Evolutionary conservation across 2,888 invertebrate species (phyloP).

Genomic region (Sturmia bella): DNA sequence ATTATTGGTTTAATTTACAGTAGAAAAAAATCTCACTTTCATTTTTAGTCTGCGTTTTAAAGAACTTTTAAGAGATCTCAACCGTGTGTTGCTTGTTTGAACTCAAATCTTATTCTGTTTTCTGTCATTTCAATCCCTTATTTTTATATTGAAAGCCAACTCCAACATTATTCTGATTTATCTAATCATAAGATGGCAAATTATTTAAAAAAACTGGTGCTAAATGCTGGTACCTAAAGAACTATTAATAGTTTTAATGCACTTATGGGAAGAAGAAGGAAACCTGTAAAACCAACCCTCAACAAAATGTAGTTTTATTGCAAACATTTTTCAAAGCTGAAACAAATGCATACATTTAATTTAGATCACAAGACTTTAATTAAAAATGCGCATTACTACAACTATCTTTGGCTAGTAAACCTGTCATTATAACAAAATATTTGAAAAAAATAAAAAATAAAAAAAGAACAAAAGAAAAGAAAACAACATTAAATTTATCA

Average conservation of each 20-base stretch:
- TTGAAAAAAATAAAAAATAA: no score
- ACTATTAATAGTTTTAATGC: constrained; percentile 1
- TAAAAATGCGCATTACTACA: constrained; percentile 5
- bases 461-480: no score
- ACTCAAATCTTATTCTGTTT: constrained; percentile 64
- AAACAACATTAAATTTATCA: no score
- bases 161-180: constrained; percentile 37
- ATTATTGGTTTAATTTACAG: background rate
- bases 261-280: constrained; percentile 29
- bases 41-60: constrained; percentile 71
- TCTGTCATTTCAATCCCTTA: constrained; percentile 58
- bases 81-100: constrained; percentile 50
- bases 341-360: constrained; percentile 5
- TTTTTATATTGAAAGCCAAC: constrained; percentile 63
- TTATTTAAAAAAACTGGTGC: background rate
- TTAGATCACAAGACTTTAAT: constrained; percentile 22
- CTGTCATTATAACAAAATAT: constrained; percentile 40
- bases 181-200: constrained; percentile 21
- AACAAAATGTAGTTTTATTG: constrained; percentile 5
- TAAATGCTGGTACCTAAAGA: constrained; percentile 2
- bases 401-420: constrained; percentile 33
- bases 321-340: background rate
- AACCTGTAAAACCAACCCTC: constrained; percentile 29
- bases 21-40: constrained; percentile 75
- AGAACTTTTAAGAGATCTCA: constrained; percentile 55